Evolutionary conservation across 2,797 vertebrate species (phyloP).

Genomic region (Delichon dasypus): DNA sequence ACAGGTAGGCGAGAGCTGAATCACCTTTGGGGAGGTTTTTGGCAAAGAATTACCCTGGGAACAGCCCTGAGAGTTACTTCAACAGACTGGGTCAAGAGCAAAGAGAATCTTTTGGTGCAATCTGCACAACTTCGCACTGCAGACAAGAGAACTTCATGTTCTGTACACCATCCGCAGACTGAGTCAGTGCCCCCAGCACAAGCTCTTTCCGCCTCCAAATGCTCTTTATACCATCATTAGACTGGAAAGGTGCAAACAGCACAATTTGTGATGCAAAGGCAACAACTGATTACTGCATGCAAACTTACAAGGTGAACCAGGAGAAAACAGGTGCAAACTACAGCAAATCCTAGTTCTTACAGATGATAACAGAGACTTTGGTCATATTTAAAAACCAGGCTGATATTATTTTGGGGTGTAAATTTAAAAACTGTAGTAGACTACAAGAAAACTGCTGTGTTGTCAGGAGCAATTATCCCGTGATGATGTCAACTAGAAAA

Average conservation of each 20-base stretch:
- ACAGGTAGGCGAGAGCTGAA: neutral
- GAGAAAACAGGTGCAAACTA: neutral
- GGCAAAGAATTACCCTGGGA: neutral
- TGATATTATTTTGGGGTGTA: neutral
- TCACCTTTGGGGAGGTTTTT: neutral
- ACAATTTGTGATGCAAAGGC: neutral
- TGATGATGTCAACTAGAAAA: neutral
- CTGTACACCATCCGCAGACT: neutral
- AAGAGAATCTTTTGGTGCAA: neutral
- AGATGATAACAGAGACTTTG: neutral
- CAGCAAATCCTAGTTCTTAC: neutral
- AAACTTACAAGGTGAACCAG: neutral
- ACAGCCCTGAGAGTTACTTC: neutral
- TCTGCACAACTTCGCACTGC: constrained; percentile 13
- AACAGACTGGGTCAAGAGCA: constrained; percentile 33
- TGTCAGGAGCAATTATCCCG: neutral
- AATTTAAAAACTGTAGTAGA: neutral
- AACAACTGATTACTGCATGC: neutral
- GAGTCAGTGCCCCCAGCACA: constrained; percentile 45
- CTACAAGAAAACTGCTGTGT: neutral
- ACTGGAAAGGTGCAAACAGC: neutral
- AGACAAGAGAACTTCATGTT: constrained; percentile 27
- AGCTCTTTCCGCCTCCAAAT: neutral
- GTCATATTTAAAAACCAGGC: neutral
- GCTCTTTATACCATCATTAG: constrained; percentile 1